Evolutionary conservation across 2,113 vertebrate genomes (phyloP).

Genomic region (Rhinichthys klamathensis): DNA sequence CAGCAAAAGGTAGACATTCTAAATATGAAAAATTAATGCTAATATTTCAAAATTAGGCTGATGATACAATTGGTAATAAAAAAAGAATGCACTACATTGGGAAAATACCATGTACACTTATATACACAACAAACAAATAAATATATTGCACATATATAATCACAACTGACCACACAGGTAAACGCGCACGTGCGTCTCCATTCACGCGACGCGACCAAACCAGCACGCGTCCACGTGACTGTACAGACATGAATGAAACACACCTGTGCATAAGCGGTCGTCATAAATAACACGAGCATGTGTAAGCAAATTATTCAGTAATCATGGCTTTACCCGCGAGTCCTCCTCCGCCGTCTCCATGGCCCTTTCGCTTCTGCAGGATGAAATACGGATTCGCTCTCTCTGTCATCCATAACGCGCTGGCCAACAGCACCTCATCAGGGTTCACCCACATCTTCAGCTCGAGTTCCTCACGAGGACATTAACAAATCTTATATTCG

Average conservation of each 20-base stretch:
- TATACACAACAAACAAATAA: too few species aligned
- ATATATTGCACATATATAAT: neutral
- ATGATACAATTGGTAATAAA: neutral
- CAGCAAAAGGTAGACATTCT: neutral
- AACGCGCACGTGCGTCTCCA: neutral
- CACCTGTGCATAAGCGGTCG: neutral
- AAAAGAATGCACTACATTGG: neutral
- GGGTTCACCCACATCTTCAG: conserved; percentile 92
- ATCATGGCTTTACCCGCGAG: conserved; percentile 77
- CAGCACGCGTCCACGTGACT: neutral
- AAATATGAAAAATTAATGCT: neutral
- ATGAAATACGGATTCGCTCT: conserved; percentile 97
- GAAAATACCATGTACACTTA: neutral
- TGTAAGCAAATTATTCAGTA: neutral
- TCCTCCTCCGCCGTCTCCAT: conserved; percentile 88
- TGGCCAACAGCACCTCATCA: conserved; percentile 94
- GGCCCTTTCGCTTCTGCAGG: conserved; percentile 94
- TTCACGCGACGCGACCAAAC: neutral
- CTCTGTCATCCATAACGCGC: conserved; percentile 95
- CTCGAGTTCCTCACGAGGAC: conserved; percentile 57
- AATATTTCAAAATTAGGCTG: neutral
- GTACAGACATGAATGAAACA: conserved; percentile 9
- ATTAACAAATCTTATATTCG: conserved; percentile 56
- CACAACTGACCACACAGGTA: neutral
- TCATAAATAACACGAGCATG: neutral